Evolutionary conservation across 35 echinoderm and acorn worm genomes (phyloP), one percentile per base, ranked within the genome.

Genomic region (Apostichopus californicus): DNA sequence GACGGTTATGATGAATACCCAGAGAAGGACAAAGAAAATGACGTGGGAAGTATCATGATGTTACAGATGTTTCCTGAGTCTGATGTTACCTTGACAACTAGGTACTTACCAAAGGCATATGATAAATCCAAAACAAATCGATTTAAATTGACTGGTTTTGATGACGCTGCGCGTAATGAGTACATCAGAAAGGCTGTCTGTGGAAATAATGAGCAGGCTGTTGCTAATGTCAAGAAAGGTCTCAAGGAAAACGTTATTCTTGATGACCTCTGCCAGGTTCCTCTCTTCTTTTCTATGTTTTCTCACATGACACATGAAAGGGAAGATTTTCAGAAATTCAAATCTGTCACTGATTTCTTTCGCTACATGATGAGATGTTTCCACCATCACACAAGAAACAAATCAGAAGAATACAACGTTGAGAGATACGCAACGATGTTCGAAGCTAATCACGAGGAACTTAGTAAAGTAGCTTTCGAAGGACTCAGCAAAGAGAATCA

Each of bases 1-100:
- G 70, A 73, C 22, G 80, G 80, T 6, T 83, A 55, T 55, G 80
- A 83, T 52, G 80, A 83, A 83, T 83, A 83, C 13, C 80, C 80
- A 55, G 80, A 83, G 46, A 53, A 20, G 55, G 80, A 83, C 17
- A 83, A n/a, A n/a, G 80, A 55, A 9, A 18, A 15, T 83, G 34
- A 56, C 8, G 52, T 83, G 9, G 17, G 15, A 56, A 2, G 80
- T 17, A 83, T 18, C 46, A 55, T 83, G 4, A 15, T 14, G 9
- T 11, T 15, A 55, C 3, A 53, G 11, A 83, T 83, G 56, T 83
- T 83, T 56, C 53, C 52, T 56, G 5, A 83, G 15, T 83, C 21
- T 57, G 80, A 83, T 56, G 80, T 83, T 18, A 57, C 18, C 11
- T 13, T 83, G 7, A 83, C 80, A 55, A 56, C 80, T 17, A 83